Evolutionary conservation across 2,797 vertebrate genomes (phyloP).

Genomic region (Telmatherina bonti): DNA sequence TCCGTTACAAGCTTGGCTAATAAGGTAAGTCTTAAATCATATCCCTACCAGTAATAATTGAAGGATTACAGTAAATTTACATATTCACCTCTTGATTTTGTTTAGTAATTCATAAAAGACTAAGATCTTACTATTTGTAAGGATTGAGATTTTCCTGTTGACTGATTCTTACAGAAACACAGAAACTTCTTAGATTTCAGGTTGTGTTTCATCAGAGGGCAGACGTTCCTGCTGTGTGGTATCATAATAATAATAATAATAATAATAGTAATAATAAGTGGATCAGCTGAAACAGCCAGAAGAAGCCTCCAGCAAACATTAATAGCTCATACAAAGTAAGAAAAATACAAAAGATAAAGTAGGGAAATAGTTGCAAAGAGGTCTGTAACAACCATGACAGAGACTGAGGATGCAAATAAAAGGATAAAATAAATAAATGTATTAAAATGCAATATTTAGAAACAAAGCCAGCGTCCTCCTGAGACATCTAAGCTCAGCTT

Average conservation of each 20-base stretch:
- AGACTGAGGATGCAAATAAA: neutral
- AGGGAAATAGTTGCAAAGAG: neutral
- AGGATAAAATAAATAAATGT: slow-evolving; percentile 2
- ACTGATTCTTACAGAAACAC: neutral
- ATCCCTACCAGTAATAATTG: no score
- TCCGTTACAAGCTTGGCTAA: no score
- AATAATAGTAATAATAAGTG: no score
- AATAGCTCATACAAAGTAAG: neutral
- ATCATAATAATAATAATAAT: no score
- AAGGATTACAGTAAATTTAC: neutral
- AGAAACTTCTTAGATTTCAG: neutral
- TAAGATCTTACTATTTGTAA: neutral
- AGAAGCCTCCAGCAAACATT: neutral
- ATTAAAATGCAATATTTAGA: slow-evolving; percentile 11
- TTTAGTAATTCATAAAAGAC: neutral
- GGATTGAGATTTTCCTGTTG: neutral
- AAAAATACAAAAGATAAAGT: neutral
- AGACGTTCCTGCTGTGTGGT: no score
- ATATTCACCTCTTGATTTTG: neutral
- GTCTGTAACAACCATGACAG: neutral
- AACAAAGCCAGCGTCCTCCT: neutral
- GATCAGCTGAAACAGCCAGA: neutral
- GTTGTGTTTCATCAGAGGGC: neutral
- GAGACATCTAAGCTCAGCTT: neutral
- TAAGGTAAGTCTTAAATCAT: no score